A percentile compares a stretch with the other conserved stretches of the same genome.
These are phyloP conservation scores for Glandiceps talaboti DNA, from an alignment of 53 echinoderm and acorn worm genomes.

Conservation along the genomic window DNA sequence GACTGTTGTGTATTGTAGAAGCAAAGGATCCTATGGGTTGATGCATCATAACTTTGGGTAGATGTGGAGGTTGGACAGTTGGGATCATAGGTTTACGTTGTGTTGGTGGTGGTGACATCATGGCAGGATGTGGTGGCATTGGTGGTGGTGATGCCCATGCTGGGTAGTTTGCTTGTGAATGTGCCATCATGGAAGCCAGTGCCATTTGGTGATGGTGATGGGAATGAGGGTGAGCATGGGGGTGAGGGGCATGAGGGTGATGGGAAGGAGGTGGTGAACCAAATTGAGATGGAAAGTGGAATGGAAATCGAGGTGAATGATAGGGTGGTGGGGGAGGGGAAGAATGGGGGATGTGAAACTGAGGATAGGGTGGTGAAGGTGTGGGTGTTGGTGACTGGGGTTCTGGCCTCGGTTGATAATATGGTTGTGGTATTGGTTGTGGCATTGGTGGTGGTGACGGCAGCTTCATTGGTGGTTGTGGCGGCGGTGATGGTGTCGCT, in stretches of 20 bases:
- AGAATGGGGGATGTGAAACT: background rate
- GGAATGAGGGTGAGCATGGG: conserved; percentile 5
- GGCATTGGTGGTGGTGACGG: conserved; percentile 11
- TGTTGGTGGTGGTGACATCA: conserved; percentile 5
- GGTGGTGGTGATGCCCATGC: conserved; percentile 12
- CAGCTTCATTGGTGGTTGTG: conserved; percentile 4
- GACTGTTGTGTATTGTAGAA: background rate
- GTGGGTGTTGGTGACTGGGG: background rate
- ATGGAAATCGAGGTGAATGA: background rate
- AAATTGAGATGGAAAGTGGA: background rate
- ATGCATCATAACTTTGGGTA: background rate
- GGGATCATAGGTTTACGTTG: background rate
- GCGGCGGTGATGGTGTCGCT: conserved; percentile 10
- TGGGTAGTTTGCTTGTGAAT: no score
- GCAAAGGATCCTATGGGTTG: background rate
- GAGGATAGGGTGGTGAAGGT: background rate
- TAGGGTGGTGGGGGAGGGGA: background rate
- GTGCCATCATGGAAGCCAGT: background rate
- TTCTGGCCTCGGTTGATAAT: no score
- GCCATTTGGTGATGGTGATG: conserved; percentile 4
- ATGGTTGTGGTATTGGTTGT: background rate
- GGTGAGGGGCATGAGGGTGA: conserved; percentile 13
- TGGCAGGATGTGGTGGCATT: background rate
- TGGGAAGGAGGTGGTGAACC: conserved; percentile 10
- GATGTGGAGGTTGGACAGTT: background rate